Percentiles rank a stretch among this genome's conserved stretches.
phyloP scores from a whole-genome alignment of 2,888 invertebrate genomes.

The Cryptocephalus moraei region DNA sequence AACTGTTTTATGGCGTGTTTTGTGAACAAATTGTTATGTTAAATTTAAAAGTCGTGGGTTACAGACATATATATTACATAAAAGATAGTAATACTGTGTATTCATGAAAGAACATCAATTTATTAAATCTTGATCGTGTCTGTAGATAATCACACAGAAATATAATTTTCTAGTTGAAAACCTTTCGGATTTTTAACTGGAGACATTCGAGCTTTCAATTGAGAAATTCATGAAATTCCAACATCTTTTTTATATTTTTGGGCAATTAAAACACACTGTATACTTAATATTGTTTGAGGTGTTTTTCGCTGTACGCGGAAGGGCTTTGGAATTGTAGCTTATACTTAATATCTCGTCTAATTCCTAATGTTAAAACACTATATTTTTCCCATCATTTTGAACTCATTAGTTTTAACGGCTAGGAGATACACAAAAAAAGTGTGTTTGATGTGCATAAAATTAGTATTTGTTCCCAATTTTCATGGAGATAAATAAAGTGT shows the following conservation, averaged over 20 bases:
- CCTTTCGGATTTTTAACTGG: too few species aligned
- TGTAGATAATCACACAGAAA: too few species aligned
- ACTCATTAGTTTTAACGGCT: background rate
- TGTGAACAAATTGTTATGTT: slow-evolving; percentile 21
- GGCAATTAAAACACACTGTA: too few species aligned
- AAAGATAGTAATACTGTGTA: slow-evolving; percentile 26
- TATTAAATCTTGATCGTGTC: too few species aligned
- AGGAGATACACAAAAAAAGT: slow-evolving; percentile 1
- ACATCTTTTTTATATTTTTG: too few species aligned
- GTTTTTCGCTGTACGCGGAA: background rate
- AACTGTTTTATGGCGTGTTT: slow-evolving; percentile 16
- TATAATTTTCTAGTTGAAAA: too few species aligned
- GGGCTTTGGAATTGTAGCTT: background rate
- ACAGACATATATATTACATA: slow-evolving; percentile 21
- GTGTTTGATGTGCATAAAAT: slow-evolving; percentile 28
- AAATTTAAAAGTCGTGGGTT: slow-evolving; percentile 32
- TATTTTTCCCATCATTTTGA: background rate
- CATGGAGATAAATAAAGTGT: background rate
- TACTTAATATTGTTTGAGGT: too few species aligned
- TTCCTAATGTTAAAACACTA: background rate
- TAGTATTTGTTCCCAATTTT: slow-evolving; percentile 17
- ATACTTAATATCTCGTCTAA: background rate
- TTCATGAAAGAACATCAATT: slow-evolving; percentile 11
- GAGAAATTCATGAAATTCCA: too few species aligned
- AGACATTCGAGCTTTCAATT: too few species aligned